Evolutionary conservation across 2,113 vertebrate genomes (phyloP), one percentile per base, ranked within the genome.

Genomic region (Myotis davidii): DNA sequence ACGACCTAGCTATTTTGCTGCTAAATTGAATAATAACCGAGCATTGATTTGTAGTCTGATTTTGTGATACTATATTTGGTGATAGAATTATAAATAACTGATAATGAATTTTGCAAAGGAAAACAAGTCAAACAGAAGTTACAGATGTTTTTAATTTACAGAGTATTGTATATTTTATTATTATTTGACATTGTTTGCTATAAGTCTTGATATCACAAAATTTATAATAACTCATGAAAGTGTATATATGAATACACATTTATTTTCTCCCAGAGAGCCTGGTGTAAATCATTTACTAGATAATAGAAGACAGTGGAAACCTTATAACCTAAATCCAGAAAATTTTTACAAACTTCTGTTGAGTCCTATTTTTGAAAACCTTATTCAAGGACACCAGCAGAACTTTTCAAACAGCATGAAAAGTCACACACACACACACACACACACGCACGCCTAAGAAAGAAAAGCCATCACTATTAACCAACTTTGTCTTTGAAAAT

Each of bases 241-340:
- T 88, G 6, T 61, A 34, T 45, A 54, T 52, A 23, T 78, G 9
- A 37, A 82, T 25, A 74, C 23, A 56, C 29, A 61, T 61, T 74
- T 42, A 56, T 89, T 92, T 81, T 11, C n/a, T 81, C 52, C 25
- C 10, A 16, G 67, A 86, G 61, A 88, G 18, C n/a, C 59, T 29
- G 8, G 9, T 85, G 32, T 91, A 93, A 85, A 85, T 93, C 65
- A 64, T 96, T 94, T 93, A 83, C 78, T 93, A 83, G 69, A 69
- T 91, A 95, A 78, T n/a, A 37, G 29, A 85, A 85, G n/a, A 96
- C 69, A 96, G n/a, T 78, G 54, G 45, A 95, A 91, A 34, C 29
- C 42, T 85, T 97, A 32, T 85, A 37, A 93, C 37, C 29, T 76
- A 25, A 82, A 48, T 70, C n/a, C 16, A 79, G 64, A 91, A 95